These are phyloP conservation scores for Resseliella maxima DNA, from an alignment of 2,888 invertebrate species.

Conservation along the genomic window DNA sequence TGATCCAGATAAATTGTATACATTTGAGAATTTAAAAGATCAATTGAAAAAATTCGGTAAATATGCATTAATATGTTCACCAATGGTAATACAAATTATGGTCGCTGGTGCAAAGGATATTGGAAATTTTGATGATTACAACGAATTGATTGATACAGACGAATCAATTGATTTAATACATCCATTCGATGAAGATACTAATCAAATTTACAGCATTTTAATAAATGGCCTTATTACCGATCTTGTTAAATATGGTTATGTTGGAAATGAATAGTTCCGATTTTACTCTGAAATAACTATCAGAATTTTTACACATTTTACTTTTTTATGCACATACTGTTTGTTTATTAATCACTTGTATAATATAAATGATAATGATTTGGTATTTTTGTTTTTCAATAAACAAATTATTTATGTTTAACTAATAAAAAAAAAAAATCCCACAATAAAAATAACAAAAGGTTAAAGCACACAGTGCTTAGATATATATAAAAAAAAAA, in stretches of 20 bases:
- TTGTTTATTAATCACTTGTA: too few species aligned
- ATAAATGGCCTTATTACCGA: neutral
- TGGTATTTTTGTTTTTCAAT: too few species aligned
- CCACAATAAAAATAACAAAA: too few species aligned
- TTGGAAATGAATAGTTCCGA: neutral
- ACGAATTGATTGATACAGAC: neutral
- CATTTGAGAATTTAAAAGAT: constrained; percentile 57
- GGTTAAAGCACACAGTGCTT: too few species aligned
- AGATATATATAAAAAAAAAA: too few species aligned
- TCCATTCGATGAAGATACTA: neutral
- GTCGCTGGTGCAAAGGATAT: constrained; percentile 62
- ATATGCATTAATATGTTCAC: constrained; percentile 63
- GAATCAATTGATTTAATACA: neutral
- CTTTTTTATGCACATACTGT: too few species aligned
- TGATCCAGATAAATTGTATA: constrained; percentile 12
- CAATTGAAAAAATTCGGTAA: constrained; percentile 62
- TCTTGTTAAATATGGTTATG: constrained; percentile 1
- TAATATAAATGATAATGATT: too few species aligned
- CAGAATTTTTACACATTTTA: too few species aligned
- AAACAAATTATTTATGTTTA: too few species aligned
- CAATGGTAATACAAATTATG: constrained; percentile 63
- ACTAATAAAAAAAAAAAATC: too few species aligned
- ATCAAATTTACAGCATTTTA: too few species aligned
- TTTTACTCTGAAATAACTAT: neutral
- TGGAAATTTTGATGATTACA: constrained; percentile 63